A percentile compares a stretch with the other conserved stretches of the same genome.
phyloP scores from a whole-genome alignment of 2,113 vertebrate species.

The Antechinus stuartii region DNA sequence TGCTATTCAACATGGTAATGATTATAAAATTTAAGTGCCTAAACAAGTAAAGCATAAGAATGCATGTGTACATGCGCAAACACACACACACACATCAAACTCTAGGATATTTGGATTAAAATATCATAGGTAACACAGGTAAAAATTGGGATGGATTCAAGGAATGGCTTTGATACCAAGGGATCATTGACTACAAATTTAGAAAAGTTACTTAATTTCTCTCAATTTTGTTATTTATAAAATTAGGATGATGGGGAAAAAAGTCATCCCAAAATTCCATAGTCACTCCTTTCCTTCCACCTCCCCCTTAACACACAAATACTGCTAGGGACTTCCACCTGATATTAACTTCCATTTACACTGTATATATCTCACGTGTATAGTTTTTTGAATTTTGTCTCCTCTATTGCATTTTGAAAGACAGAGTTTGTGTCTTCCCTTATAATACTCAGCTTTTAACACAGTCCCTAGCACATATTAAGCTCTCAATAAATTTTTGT shows the following conservation, averaged over 20 bases:
- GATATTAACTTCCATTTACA: background rate
- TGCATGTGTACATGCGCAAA: background rate
- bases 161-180: background rate
- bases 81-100: too few relatives aligned
- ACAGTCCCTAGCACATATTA: background rate
- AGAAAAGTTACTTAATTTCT: background rate
- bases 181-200: background rate
- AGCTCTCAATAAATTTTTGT: background rate
- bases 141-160: background rate
- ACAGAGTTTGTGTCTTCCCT: background rate
- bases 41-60: constrained; percentile 12
- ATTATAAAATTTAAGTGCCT: background rate
- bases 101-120: background rate
- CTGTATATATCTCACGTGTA: background rate
- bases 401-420: background rate
- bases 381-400: background rate
- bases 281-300: background rate
- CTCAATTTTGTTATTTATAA: background rate
- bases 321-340: background rate
- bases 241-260: background rate
- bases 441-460: background rate
- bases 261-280: background rate
- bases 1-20: constrained; percentile 30
- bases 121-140: background rate
- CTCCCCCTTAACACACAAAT: background rate